phyloP scores from a whole-genome alignment of 2,888 invertebrate species.

The Thereva nobilitata region DNA sequence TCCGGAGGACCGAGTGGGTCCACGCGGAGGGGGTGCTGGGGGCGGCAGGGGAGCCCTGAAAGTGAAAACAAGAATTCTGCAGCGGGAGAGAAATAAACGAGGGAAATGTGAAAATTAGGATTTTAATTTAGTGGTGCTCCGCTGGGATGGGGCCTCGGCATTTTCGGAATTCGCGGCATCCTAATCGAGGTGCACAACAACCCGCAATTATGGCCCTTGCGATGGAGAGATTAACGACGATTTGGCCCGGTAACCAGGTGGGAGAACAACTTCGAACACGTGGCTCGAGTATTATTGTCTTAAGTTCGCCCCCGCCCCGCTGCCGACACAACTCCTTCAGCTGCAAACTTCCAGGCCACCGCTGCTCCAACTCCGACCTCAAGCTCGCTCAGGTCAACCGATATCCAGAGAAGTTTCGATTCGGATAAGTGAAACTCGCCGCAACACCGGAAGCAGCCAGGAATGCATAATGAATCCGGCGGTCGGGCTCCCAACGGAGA shows the following conservation, averaged over 20 bases:
- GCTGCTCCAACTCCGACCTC: constrained; percentile 22
- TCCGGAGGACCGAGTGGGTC: too few relatives aligned
- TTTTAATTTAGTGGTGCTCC: constrained; percentile 29
- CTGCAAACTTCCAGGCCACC: constrained; percentile 20
- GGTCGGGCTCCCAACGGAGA: constrained; percentile 21
- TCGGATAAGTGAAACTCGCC: constrained; percentile 35
- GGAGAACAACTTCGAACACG: too few relatives aligned
- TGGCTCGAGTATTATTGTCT: too few relatives aligned
- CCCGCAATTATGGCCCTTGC: constrained; percentile 8
- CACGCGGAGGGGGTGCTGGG: too few relatives aligned
- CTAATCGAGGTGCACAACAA: constrained; percentile 17
- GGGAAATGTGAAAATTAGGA: constrained; percentile 31
- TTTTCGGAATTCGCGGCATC: constrained; percentile 27
- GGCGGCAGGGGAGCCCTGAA: constrained; percentile 4
- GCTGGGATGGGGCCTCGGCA: constrained; percentile 10
- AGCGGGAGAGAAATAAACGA: constrained; percentile 14
- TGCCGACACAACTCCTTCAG: constrained; percentile 16
- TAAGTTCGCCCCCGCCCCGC: neutral
- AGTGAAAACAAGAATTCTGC: constrained; percentile 31
- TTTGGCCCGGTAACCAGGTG: too few relatives aligned
- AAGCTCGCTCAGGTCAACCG: constrained; percentile 31
- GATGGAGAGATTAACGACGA: constrained; percentile 18
- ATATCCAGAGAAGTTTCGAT: constrained; percentile 27
- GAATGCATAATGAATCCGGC: constrained; percentile 36
- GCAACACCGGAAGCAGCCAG: constrained; percentile 35